Evolutionary conservation across 2,797 vertebrate species (phyloP), one percentile per base, ranked within the genome.

Genomic region (Poecilia picta): DNA sequence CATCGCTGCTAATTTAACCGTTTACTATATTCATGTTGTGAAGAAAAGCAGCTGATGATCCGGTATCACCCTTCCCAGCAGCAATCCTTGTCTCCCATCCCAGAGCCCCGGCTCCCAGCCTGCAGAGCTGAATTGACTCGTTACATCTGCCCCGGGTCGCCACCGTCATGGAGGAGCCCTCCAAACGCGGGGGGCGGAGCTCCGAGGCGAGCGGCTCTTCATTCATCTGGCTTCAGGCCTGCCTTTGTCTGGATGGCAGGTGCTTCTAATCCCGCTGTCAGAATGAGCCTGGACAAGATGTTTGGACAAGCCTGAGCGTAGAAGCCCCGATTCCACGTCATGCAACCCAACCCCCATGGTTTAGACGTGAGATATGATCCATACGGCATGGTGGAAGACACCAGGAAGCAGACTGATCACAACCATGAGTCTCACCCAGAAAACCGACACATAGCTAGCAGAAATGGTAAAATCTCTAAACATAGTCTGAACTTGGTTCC

Each of bases 221-320:
- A 90, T 93, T 93, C 87, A 89, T 90, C 82, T 85, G 86, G 78
- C 59, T 81, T 33, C 78, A 90, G 88, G 90, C 85, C 84, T 47
- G 83, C 76, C 83, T 93, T 94, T 94, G 93, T 94, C 85, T 87
- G 4, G 5, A 10, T 88, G 88, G 92, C 90, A 94, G 93, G 90
- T 93, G 91, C 90, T 91, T 92, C 90, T 94, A 93, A 94, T 94
- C 93, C 94, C 49, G 79, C 88, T 92, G 88, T 92, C 92, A 92
- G 91, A 89, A 88, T 49, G 76, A 83, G 36, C 85, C 79, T 2
- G 86, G 87, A 91, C 89, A 90, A 93, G 91, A 92, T 92, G 91
- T 92, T 93, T 92, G 90, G 90, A 91, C 92, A 92, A 93, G 90
- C 83, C 88, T 41, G 59, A 51, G 83, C 36, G 20, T 41, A 85